These are phyloP conservation scores for Nymphalis c-album DNA, from an alignment of 2,888 invertebrate genomes.

Conservation along the genomic window DNA sequence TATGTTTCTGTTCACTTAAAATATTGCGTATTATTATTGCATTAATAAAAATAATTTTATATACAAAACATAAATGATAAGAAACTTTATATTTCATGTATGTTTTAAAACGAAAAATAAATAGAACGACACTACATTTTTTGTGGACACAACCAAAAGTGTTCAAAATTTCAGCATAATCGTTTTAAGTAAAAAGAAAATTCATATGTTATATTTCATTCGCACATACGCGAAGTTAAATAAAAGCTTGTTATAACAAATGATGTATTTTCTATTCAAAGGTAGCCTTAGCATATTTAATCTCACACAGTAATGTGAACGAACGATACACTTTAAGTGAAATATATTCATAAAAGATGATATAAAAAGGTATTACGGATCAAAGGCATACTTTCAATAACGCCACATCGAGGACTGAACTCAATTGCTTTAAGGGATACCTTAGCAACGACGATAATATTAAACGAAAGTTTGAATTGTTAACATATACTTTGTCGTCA, in stretches of 20 bases:
- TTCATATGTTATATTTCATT: no score
- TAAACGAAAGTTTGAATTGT: not conserved
- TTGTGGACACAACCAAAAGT: no score
- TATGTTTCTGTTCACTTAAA: no score
- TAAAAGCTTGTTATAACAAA: not conserved
- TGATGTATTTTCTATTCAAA: not conserved
- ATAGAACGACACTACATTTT: no score
- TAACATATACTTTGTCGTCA: no score
- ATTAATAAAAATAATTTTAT: no score
- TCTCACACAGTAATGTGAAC: not conserved
- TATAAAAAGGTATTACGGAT: not conserved
- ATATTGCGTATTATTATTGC: no score
- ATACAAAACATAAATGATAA: no score
- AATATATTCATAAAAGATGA: slow-evolving; percentile 2
- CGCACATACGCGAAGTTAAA: not conserved
- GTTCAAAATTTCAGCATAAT: not conserved
- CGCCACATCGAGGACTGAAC: not conserved
- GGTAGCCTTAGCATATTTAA: not conserved
- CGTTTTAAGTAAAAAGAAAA: not conserved
- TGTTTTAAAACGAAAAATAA: no score
- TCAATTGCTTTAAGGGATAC: slow-evolving; percentile 1
- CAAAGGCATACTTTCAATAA: slow-evolving; percentile 7
- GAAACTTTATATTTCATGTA: no score
- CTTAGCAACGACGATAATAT: not conserved
- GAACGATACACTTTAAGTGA: slow-evolving; percentile 2